Evolutionary conservation across 2,888 invertebrate species (phyloP).

Genomic region (Selenia dentaria): DNA sequence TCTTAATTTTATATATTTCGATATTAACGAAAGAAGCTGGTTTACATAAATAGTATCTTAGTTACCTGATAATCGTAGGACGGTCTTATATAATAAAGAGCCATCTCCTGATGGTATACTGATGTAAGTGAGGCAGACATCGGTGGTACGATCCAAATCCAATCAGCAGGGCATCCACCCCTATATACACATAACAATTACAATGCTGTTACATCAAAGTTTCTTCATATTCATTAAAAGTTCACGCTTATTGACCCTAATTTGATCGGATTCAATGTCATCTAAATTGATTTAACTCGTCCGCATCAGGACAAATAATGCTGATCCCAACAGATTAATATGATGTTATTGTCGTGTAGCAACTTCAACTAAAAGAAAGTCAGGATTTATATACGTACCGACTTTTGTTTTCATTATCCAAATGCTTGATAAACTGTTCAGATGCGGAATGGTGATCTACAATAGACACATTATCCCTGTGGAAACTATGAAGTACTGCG

Average conservation of each 20-base stretch:
- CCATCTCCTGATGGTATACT: constrained; percentile 94
- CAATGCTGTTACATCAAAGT: too few relatives aligned
- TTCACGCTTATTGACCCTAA: too few relatives aligned
- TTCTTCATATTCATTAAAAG: too few relatives aligned
- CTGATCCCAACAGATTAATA: too few relatives aligned
- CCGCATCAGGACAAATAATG: too few relatives aligned
- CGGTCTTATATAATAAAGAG: constrained; percentile 93
- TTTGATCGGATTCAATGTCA: too few relatives aligned
- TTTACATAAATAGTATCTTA: too few relatives aligned
- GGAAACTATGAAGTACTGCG: constrained; percentile 95
- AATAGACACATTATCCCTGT: constrained; percentile 93
- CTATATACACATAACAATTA: constrained; percentile 45
- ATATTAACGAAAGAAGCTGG: too few relatives aligned
- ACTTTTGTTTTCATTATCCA: constrained; percentile 93
- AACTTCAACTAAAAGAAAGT: too few relatives aligned
- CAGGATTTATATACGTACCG: constrained; percentile 68
- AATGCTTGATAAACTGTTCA: constrained; percentile 97
- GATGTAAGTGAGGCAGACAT: constrained; percentile 90
- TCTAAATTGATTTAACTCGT: too few relatives aligned
- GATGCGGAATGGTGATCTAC: constrained; percentile 98
- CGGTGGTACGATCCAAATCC: constrained; percentile 93
- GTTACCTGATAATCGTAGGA: constrained; percentile 95
- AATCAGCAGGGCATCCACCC: constrained; percentile 93
- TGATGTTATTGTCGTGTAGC: too few relatives aligned
- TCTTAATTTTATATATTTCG: too few relatives aligned